phyloP scores from a whole-genome alignment of 2,113 vertebrate genomes.

The Gorsachius goisagi region DNA sequence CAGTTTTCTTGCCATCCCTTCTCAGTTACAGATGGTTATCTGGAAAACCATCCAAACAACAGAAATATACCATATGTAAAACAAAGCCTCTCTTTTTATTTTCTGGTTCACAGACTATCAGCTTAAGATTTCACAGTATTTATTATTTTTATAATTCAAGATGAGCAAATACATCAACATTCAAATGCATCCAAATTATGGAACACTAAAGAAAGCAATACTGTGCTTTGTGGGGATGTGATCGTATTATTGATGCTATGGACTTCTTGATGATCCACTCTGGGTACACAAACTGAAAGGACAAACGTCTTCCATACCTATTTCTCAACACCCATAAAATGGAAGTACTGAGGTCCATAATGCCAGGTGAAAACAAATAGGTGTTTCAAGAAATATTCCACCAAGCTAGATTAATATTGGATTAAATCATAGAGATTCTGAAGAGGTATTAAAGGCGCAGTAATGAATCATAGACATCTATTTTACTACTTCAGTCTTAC shows the following conservation, averaged over 20 bases:
- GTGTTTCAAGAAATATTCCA: not conserved
- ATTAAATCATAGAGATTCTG: not conserved
- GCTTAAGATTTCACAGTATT: not conserved
- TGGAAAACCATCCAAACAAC: slow-evolving; percentile 53
- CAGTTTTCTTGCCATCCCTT: slow-evolving; percentile 48
- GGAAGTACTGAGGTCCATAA: not conserved
- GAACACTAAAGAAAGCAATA: not conserved
- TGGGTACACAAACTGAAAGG: not conserved
- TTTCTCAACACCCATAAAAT: not conserved
- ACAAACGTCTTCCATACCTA: not conserved
- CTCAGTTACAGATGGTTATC: slow-evolving; percentile 55
- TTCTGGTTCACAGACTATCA: slow-evolving; percentile 27
- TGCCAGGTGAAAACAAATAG: not conserved
- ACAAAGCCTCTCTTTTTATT: slow-evolving; percentile 18
- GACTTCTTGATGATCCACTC: not conserved
- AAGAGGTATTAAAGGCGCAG: not conserved
- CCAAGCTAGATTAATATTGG: not conserved
- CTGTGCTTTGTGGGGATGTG: not conserved
- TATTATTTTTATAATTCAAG: slow-evolving; percentile 23
- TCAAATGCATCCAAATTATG: not conserved
- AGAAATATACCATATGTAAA: slow-evolving; percentile 57
- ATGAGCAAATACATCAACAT: not conserved
- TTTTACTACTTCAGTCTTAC: not conserved
- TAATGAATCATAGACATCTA: not conserved
- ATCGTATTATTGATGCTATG: not conserved